Evolutionary conservation across 2,113 vertebrate species (phyloP), one percentile per base, ranked within the genome.

Genomic region (Etheostoma cragini): DNA sequence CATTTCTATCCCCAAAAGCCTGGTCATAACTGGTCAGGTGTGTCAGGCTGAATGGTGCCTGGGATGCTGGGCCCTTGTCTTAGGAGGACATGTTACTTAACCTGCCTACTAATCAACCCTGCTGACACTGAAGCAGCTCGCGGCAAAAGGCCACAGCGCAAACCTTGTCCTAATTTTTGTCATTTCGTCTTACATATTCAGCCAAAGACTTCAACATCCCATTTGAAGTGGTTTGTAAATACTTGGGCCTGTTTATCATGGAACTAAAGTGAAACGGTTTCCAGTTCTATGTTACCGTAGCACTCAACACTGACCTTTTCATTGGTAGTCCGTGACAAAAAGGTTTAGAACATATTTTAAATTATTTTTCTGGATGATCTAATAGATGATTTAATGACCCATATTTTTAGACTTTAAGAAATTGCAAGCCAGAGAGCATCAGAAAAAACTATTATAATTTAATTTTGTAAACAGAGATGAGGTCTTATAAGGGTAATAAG

Each of bases 1-100:
- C 90, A 86, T 88, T 88, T 89, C 78, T 77, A 81, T 89, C 82
- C 63, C 21, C 65, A 47, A 80, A 61, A 67, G 46, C 54, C 26
- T 63, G 63, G 58, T 82, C 70, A 58, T 79, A 74, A 52, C 47
- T 38, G 69, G 76, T 79, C 76, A 81, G 70, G 81, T 87, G 75
- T 86, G 72, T 72, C 70, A 78, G 67, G 73, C 58, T 68, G 72
- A 69, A 60, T 45, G 73, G 72, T 22, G 46, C 49, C 60, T 22
- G 14, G 12, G 47, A 49, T 24, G 24, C 3, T 24, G 60, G 22
- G 67, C 33, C 58, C 50, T 21, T 6, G 4, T 84, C 77, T 80
- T 49, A 45, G 54, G 78, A 61, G 73, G 60, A 77, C 63, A 65
- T 53, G 65, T 81, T 88, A 63, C 69, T 82, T 76, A 73, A 67